Base-by-base conservation (phyloP, 2,888 invertebrate genomes). In the Lycia hirtaria region DNA sequence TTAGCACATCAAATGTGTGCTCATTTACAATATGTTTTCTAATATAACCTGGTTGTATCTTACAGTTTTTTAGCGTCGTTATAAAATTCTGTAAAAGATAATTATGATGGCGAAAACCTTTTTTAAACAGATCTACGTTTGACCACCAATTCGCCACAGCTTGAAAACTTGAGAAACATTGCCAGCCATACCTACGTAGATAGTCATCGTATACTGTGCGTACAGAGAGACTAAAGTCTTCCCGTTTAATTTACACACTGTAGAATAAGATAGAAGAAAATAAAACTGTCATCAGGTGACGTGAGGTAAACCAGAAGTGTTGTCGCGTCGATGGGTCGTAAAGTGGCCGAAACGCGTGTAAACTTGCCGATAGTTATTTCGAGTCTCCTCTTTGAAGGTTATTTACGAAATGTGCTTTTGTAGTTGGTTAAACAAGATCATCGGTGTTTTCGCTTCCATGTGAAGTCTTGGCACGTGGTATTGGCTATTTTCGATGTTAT, bases 361-460 rank as follows among this genome's bases (percentile, higher is more conserved):
- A 50, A 44, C 20, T 43, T 28, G 35, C 56, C 40, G 51, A 49
- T 43, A 22, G 41, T 30, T 65, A 65, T 65, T 63, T 51, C 52
- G 33, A 51, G 20, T 37, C 40, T 40, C 43, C 45, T 59, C 63
- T 60, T 60, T 60, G 63, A 65, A 58, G 60, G 58, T 63, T 51
- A 45, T 47, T 56, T 56, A 56, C 48, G 38, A 28, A 14, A 37
- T 10, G 35, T 38, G 14, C 33, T 30, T 44, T 32, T 44, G 41
- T 20, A 15, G 20, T 48, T 24, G 45, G 22, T 45, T 45, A 7
- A 5, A 19, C 45, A 32, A 22, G 20, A 32, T 32, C n/a, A 19
- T 30, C n/a, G 17, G 44, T 33, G 20, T 32, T 44, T 28, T 19
- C 22, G 7, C 9, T 33, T 38, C 38, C 38, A 9, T 14, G 37